phyloP scores from a whole-genome alignment of 1,140 invertebrate species.

The Potamilus streckersoni region DNA sequence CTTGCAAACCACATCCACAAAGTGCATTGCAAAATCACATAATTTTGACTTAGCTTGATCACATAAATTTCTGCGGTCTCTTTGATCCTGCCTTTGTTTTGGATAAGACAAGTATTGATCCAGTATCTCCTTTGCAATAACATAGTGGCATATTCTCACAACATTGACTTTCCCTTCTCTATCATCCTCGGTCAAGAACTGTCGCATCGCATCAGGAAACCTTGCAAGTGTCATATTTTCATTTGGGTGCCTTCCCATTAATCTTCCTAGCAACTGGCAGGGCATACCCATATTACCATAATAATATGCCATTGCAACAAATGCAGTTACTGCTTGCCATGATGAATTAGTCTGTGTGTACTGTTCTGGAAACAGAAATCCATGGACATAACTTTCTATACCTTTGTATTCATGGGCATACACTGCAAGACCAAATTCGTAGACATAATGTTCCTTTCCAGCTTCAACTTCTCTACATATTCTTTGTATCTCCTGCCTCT shows the following conservation, averaged over 20 bases:
- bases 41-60: constrained; percentile 18
- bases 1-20: constrained; percentile 31
- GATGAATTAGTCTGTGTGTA: not conserved
- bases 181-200: constrained; percentile 22
- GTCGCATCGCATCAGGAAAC: constrained; percentile 28
- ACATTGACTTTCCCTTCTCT: constrained; percentile 27
- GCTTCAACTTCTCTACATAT: constrained; percentile 24
- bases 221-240: constrained; percentile 20
- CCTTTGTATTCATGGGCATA: constrained; percentile 35
- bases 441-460: constrained; percentile 10
- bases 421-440: constrained; percentile 39
- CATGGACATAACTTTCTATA: constrained; percentile 27
- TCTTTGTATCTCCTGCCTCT: not conserved
- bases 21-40: constrained; percentile 12
- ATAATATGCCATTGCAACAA: constrained; percentile 40
- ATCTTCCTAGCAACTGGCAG: constrained; percentile 35
- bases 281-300: constrained; percentile 44
- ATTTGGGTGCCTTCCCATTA: constrained; percentile 21
- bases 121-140: constrained; percentile 49
- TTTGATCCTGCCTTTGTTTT: not conserved
- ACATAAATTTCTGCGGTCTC: constrained; percentile 9
- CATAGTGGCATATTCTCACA: constrained; percentile 41
- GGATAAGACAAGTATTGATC: constrained; percentile 28
- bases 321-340: constrained; percentile 32
- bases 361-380: not conserved